phyloP scores from a whole-genome alignment of 2,797 vertebrate genomes.

The Eulemur rubriventer region DNA sequence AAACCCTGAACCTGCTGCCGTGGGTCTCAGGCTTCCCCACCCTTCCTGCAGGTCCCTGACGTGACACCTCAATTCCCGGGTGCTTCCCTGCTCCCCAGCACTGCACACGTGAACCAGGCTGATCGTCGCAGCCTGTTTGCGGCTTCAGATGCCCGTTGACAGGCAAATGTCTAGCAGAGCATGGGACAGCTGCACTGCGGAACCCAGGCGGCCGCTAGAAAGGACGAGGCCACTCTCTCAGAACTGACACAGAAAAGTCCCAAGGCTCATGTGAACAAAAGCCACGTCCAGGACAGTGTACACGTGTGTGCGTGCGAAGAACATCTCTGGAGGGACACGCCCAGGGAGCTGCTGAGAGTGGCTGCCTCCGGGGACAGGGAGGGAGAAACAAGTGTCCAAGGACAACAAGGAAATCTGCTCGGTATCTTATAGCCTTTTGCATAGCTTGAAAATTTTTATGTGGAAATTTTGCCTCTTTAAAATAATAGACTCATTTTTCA shows the following conservation, averaged over 20 bases:
- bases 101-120: background rate
- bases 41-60: background rate
- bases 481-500: background rate
- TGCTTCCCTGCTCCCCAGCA: background rate
- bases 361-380: background rate
- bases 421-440: background rate
- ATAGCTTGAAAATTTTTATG: background rate
- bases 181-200: fast-evolving
- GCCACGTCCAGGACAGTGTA: background rate
- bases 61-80: too few relatives aligned
- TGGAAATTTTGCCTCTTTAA: background rate
- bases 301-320: fast-evolving
- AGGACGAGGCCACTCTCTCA: fast-evolving
- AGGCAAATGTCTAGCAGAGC: background rate
- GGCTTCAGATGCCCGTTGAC: fast-evolving
- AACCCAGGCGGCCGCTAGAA: background rate
- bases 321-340: fast-evolving
- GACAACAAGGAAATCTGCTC: background rate
- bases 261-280: background rate
- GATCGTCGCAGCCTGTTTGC: fast-evolving
- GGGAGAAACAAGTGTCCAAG: background rate
- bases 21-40: background rate
- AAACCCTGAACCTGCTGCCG: background rate
- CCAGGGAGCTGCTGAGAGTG: background rate
- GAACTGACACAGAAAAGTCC: background rate